Percentiles rank a stretch among this genome's conserved stretches.
Evolutionary conservation across 2,797 vertebrate species (phyloP).

Genomic region (Takifugu ocellatus): DNA sequence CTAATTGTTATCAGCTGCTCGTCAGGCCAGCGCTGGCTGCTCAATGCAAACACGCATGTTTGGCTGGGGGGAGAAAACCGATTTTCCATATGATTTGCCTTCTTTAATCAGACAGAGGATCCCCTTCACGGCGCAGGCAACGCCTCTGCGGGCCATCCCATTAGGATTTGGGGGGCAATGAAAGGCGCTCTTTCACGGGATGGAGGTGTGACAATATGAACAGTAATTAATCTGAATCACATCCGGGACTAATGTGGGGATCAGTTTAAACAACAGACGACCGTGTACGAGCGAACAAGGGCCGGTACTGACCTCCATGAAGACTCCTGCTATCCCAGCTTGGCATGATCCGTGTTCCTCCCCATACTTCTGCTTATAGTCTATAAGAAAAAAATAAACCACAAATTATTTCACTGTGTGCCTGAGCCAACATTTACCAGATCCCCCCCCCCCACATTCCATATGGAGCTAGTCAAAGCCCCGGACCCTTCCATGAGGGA

Average conservation of each 20-base stretch:
- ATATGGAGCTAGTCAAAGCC: conserved; percentile 78
- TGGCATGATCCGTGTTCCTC: conserved; percentile 99
- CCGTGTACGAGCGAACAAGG: conserved; percentile 46
- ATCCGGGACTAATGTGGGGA: neutral
- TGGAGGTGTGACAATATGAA: conserved; percentile 7
- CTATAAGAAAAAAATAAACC: conserved; percentile 79
- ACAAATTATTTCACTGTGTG: conserved; percentile 74
- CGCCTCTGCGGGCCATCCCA: conserved; percentile 9
- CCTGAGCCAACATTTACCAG: conserved; percentile 76
- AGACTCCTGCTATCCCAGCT: conserved; percentile 93
- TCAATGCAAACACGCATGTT: conserved; percentile 19
- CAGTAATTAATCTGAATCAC: neutral
- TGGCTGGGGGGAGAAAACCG: conserved; percentile 16
- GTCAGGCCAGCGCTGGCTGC: conserved; percentile 16
- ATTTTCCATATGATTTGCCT: conserved; percentile 44
- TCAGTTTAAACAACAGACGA: conserved; percentile 1
- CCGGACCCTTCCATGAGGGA: conserved; percentile 64
- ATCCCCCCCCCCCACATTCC: conserved; percentile 77
- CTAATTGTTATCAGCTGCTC: conserved; percentile 38
- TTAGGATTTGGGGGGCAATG: neutral
- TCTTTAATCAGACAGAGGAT: conserved; percentile 22
- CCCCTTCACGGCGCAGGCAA: neutral
- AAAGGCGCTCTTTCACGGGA: no score
- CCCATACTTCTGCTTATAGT: conserved; percentile 99
- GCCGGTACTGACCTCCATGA: conserved; percentile 87